Evolutionary conservation across 2,113 vertebrate genomes (phyloP).

Genomic region (Chelonoidis abingdonii): DNA sequence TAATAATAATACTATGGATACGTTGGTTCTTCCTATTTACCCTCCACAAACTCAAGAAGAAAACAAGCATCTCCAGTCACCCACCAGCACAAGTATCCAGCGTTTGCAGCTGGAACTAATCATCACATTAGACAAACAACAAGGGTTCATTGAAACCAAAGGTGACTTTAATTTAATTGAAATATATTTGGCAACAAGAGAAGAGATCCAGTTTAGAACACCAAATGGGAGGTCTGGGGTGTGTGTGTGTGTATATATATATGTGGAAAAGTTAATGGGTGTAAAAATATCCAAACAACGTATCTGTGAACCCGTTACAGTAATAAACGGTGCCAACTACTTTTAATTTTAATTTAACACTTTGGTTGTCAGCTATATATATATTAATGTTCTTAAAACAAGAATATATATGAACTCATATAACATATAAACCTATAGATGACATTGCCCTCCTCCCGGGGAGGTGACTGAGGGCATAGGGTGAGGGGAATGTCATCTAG

Average conservation of each 20-base stretch:
- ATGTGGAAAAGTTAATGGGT: conserved; percentile 76
- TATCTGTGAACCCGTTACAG: conserved; percentile 73
- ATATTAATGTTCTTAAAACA: conserved; percentile 60
- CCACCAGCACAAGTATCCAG: conserved; percentile 50
- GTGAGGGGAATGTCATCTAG: neutral
- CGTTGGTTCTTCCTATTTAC: conserved; percentile 27
- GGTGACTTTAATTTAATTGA: conserved; percentile 78
- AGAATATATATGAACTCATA: conserved; percentile 23
- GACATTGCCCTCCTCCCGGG: neutral
- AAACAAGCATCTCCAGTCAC: conserved; percentile 47
- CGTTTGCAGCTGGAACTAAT: conserved; percentile 75
- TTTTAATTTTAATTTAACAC: conserved; percentile 46
- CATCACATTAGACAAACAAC: conserved; percentile 75
- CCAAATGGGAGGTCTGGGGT: conserved; percentile 77
- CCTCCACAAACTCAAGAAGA: conserved; percentile 45
- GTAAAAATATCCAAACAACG: conserved; percentile 75
- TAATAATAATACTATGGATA: conserved; percentile 17
- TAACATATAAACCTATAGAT: neutral
- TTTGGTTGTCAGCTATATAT: conserved; percentile 36
- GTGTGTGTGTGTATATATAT: too few relatives aligned
- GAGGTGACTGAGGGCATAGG: neutral
- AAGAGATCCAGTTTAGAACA: conserved; percentile 70
- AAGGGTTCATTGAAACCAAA: conserved; percentile 76
- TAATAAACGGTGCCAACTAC: conserved; percentile 60
- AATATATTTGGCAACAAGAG: conserved; percentile 76